Base-by-base conservation (phyloP, 1,140 invertebrate genomes). In the Pseudomyrmex concolor region DNA sequence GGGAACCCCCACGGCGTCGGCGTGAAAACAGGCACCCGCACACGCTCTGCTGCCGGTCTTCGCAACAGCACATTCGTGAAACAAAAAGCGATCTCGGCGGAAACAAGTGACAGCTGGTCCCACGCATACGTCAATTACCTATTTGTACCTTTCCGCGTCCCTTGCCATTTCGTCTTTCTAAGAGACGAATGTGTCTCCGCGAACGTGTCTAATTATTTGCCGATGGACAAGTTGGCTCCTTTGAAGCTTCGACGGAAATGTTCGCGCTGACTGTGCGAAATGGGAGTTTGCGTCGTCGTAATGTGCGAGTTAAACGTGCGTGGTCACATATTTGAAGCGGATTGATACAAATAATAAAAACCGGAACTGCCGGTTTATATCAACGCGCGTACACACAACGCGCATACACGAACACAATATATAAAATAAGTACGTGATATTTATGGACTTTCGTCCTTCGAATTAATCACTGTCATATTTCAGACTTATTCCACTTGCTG, bases 101-200 rank as follows among this genome's bases (percentile, higher is more conserved):
- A 91, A 92, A 92, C 90, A 90, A 92, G 92, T 91, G 92, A 93
- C 92, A 92, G 89, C 91, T 93, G 89, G 83, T 84, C 67, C 85
- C 34, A 34, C 34, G 77, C 89, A 66, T 80, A 83, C 88, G 87
- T 88, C 91, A 93, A 93, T 93, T 93, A 92, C 86, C 85, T 80
- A 87, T 90, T 89, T 88, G 84, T 90, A 63, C 72, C 74, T 86
- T 78, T 85, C 45, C 45, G 68, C 81, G 50, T 59, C 81, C 85
- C 45, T 19, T 17, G 70, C 55, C 66, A 62, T 85, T 84, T 55
- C 74, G 70, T 54, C 15, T 10, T 62, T 45, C 73, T 19, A 17
- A 25, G 51, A 22, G 62, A 55, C 63, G 34, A 34, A 34, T 34
- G 64, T 50, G n/a, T 71, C 57, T 48, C 54, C 34, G 73, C 67